Evolutionary conservation across 2,113 vertebrate species (phyloP), one percentile per base, ranked within the genome.

Genomic region (Collichthys lucidus): DNA sequence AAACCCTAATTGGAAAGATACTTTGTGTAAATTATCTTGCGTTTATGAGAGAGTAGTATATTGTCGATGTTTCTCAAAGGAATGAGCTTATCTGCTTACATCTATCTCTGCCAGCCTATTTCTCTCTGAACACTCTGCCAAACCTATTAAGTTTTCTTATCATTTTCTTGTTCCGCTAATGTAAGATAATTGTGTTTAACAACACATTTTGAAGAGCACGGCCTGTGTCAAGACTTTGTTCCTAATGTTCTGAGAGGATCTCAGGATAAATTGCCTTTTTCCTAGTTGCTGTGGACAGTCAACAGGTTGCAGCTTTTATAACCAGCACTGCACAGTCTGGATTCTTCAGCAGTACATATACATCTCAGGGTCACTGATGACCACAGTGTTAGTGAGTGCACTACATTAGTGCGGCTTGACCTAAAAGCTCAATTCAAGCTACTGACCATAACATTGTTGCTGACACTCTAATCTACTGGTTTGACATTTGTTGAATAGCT

Each of bases 291-390:
- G 20, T 61, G 49, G 49, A 46, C 49, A 31, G 5, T 44, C 12
- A n/a, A 35, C 82, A 68, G 76, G 67, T 76, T 65, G 26, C 56
- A 79, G 79, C 61, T 88, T 79, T 80, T 50, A 73, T 20, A 73
- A 59, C 57, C 61, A 70, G 40, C 60, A 47, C 19, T 16, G 63
- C 55, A 5, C 35, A 60, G 22, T 46, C 71, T 59, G 35, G 26
- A 52, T 63, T 83, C 22, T 9, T 80, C 66, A 42, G 29, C 52
- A 53, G 55, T 56, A 44, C 50, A 59, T 16, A 49, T 50, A 40
- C 50, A 46, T 79, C 35, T 55, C 31, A 46, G 47, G 77, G 63
- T 65, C 16, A 19, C 26, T 63, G 82, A 70, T 80, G 60, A 74
- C 61, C 65, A 56, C 69, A 53, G 3, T 47, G 22, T 55, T 79